These are phyloP conservation scores for Ypsolopha sequella DNA, from an alignment of 2,888 invertebrate species.

Conservation along the genomic window DNA sequence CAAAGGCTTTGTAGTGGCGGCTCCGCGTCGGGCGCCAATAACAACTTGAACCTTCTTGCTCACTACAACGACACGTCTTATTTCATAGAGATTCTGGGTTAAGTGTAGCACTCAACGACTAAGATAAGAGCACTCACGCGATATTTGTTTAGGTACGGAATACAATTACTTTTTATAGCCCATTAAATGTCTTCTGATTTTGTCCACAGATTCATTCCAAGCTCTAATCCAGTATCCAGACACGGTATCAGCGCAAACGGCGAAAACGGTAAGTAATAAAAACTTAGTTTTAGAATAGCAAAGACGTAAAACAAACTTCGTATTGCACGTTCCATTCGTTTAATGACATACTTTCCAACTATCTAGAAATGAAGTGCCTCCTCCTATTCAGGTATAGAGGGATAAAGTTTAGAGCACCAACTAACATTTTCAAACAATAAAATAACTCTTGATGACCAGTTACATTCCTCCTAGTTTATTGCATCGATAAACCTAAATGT, in stretches of 20 bases:
- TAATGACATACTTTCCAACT: conserved; percentile 56
- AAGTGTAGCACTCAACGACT: conserved; percentile 29
- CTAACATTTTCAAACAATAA: too few species aligned
- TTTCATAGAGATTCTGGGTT: conserved; percentile 22
- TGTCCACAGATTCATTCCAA: conserved; percentile 92
- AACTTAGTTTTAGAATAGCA: conserved; percentile 22
- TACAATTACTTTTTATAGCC: neutral
- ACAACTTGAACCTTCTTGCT: conserved; percentile 25
- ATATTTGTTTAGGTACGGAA: neutral
- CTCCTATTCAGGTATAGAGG: conserved; percentile 4
- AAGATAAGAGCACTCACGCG: conserved; percentile 14
- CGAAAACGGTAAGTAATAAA: conserved; percentile 84
- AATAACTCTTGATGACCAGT: too few species aligned
- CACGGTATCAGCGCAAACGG: conserved; percentile 95
- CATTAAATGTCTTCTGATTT: conserved; percentile 13
- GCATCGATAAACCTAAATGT: too few species aligned
- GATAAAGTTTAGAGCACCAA: neutral
- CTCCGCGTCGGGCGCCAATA: conserved; percentile 35
- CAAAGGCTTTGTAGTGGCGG: conserved; percentile 20
- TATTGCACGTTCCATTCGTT: conserved; percentile 62
- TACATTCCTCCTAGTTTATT: too few species aligned
- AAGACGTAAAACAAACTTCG: conserved; percentile 60
- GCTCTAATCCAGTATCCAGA: conserved; percentile 99
- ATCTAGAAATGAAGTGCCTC: conserved; percentile 45
- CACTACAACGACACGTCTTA: too few species aligned